phyloP scores from a whole-genome alignment of 2,113 vertebrate species.

The Solea solea region DNA sequence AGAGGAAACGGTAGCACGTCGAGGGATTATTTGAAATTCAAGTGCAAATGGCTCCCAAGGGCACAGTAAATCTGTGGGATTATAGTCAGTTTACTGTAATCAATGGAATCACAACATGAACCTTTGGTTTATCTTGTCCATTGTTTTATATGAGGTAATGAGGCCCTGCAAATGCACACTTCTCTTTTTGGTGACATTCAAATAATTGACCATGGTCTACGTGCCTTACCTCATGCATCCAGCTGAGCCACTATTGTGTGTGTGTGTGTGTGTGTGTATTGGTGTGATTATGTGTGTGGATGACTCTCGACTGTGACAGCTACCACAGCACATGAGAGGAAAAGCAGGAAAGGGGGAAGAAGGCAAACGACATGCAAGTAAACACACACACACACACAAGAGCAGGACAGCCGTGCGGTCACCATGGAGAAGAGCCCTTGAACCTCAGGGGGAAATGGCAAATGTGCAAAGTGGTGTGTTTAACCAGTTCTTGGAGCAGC shows the following conservation, averaged over 20 bases:
- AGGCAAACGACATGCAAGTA: conserved; percentile 25
- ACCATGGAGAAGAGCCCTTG: conserved; percentile 51
- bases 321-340: neutral
- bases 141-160: neutral
- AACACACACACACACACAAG: conserved; percentile 2
- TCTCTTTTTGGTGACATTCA: neutral
- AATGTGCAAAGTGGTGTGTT: conserved; percentile 16
- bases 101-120: neutral
- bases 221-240: conserved; percentile 20
- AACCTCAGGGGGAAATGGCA: conserved; percentile 18
- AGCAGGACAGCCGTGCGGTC: conserved; percentile 27
- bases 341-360: neutral
- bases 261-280: neutral
- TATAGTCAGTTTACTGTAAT: conserved; percentile 34
- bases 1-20: conserved; percentile 46
- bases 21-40: conserved; percentile 45
- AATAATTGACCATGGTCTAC: conserved; percentile 19
- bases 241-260: neutral
- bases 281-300: conserved; percentile 14
- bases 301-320: conserved; percentile 1
- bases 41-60: conserved; percentile 22
- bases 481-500: conserved; percentile 19
- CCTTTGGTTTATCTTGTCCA: neutral
- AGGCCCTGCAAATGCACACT: neutral
- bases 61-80: conserved; percentile 25